Evolutionary conservation across 2,113 vertebrate species (phyloP).

Genomic region (Crocuta crocuta): DNA sequence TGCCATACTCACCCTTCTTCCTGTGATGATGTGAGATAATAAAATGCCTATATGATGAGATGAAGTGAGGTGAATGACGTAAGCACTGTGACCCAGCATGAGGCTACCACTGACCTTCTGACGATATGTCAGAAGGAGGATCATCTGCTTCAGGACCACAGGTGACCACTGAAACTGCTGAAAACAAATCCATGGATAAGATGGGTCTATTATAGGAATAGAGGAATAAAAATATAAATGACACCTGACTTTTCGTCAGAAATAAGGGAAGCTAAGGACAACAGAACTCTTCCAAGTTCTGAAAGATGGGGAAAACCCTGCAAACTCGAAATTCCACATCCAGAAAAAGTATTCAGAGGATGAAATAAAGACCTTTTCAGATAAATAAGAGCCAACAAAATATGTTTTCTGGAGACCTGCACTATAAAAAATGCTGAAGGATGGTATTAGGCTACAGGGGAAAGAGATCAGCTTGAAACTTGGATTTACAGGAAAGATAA

Average conservation of each 20-base stretch:
- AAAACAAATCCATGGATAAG: not conserved
- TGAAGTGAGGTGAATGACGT: not conserved
- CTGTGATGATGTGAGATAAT: not conserved
- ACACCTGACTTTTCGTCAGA: not conserved
- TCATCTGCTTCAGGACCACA: not conserved
- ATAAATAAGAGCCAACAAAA: conserved; percentile 29
- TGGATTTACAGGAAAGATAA: conserved; percentile 18
- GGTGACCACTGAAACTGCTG: not conserved
- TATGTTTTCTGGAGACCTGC: not conserved
- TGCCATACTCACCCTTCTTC: not conserved
- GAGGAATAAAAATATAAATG: not conserved
- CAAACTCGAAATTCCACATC: not conserved
- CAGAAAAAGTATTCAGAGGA: not conserved
- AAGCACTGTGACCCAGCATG: not conserved
- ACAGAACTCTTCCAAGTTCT: not conserved
- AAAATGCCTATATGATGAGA: not conserved
- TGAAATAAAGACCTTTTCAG: not conserved
- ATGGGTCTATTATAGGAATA: not conserved
- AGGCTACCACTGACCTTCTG: not conserved
- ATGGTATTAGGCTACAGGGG: not conserved
- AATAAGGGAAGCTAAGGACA: not conserved
- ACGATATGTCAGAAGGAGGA: not conserved
- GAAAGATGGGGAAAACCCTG: not conserved
- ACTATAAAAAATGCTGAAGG: not conserved
- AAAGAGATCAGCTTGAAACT: not conserved